Evolutionary conservation across 2,797 vertebrate species (phyloP).

Genomic region (Vireo griseus): DNA sequence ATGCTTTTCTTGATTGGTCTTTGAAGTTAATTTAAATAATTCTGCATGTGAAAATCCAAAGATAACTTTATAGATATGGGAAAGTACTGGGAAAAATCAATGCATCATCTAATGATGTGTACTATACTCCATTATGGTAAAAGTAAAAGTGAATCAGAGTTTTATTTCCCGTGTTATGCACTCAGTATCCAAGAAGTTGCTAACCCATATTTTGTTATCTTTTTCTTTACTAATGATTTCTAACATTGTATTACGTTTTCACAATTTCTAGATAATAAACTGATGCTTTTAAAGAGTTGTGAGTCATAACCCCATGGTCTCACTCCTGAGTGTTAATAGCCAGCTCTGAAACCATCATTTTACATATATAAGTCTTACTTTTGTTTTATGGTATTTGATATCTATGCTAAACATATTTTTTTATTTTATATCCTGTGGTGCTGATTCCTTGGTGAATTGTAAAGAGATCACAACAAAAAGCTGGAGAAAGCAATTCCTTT

Average conservation of each 20-base stretch:
- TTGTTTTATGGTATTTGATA: not conserved
- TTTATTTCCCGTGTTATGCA: not conserved
- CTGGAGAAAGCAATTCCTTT: too few relatives aligned
- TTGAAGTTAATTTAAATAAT: not conserved
- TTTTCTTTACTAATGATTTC: not conserved
- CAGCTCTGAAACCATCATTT: not conserved
- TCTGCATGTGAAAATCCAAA: not conserved
- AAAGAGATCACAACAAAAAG: too few relatives aligned
- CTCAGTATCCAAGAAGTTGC: not conserved
- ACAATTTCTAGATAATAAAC: not conserved
- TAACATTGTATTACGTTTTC: not conserved
- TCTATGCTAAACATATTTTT: not conserved
- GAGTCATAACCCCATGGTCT: not conserved
- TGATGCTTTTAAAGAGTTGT: not conserved
- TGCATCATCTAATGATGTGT: not conserved
- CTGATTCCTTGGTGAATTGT: too few relatives aligned
- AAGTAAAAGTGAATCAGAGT: not conserved
- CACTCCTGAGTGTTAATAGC: not conserved
- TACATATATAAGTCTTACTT: not conserved
- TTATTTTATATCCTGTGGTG: too few relatives aligned
- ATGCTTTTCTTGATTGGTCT: not conserved
- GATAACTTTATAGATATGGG: not conserved
- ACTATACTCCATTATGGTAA: not conserved
- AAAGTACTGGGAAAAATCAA: not conserved
- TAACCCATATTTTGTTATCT: not conserved